Evolutionary conservation across 2,113 vertebrate genomes (phyloP).

Genomic region (Pteruthius melanotis): DNA sequence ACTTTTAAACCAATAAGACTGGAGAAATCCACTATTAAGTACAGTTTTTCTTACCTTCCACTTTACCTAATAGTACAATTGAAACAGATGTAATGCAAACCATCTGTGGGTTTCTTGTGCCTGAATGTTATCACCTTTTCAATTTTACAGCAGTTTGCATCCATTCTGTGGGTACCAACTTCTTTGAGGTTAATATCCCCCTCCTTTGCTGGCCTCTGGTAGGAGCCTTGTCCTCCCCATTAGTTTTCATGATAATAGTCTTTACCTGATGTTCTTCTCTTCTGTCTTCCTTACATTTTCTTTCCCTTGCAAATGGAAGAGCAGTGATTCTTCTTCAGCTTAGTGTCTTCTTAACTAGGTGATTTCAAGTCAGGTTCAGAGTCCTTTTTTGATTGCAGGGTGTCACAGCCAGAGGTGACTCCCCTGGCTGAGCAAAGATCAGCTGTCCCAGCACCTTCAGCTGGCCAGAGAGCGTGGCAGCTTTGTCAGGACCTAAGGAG

Average conservation of each 20-base stretch:
- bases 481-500: not conserved
- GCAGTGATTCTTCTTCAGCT: not conserved
- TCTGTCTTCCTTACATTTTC: not conserved
- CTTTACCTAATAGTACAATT: not conserved
- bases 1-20: not conserved
- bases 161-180: not conserved
- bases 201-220: not conserved
- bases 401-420: not conserved
- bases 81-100: not conserved
- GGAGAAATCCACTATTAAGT: not conserved
- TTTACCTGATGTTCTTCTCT: not conserved
- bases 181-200: not conserved
- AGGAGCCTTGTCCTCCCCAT: not conserved
- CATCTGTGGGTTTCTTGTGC: not conserved
- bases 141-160: not conserved
- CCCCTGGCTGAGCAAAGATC: not conserved
- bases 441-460: not conserved
- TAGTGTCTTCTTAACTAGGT: not conserved
- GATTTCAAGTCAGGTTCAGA: not conserved
- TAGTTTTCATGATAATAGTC: not conserved
- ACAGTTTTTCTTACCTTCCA: not conserved
- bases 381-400: not conserved
- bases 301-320: not conserved
- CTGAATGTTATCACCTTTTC: not conserved
- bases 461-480: accelerated